These are phyloP conservation scores for Protodeltote pygarga DNA, from an alignment of 2,888 invertebrate genomes.

Conservation along the genomic window DNA sequence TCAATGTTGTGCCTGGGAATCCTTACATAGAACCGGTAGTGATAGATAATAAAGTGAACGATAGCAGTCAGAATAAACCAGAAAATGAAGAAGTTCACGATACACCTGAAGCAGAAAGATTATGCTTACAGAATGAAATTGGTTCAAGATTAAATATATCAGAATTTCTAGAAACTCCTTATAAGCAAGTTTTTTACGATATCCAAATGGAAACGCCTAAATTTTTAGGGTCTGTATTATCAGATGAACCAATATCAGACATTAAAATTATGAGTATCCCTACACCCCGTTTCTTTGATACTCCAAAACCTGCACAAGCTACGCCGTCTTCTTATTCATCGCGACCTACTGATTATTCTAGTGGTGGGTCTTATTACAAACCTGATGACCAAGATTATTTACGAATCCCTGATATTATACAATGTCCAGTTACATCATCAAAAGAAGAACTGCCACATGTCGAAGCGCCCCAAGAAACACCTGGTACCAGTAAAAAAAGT, in stretches of 20 bases:
- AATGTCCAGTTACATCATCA: constrained; percentile 58
- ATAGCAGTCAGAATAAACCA: constrained; percentile 55
- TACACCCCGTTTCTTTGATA: constrained; percentile 86
- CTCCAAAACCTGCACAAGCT: constrained; percentile 66
- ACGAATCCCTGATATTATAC: constrained; percentile 65
- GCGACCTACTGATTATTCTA: constrained; percentile 87
- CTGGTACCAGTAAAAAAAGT: constrained; percentile 46
- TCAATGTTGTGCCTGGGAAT: constrained; percentile 63
- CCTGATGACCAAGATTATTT: constrained; percentile 88
- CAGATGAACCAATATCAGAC: constrained; percentile 79
- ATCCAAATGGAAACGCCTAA: constrained; percentile 86
- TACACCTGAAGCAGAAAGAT: constrained; percentile 78
- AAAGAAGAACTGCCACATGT: constrained; percentile 48
- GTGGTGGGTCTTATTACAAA: constrained; percentile 88
- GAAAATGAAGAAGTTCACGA: constrained; percentile 60
- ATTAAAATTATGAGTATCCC: constrained; percentile 87
- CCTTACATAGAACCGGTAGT: constrained; percentile 29
- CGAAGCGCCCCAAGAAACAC: constrained; percentile 41
- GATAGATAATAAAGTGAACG: constrained; percentile 44
- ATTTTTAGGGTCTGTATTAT: constrained; percentile 79
- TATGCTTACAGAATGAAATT: constrained; percentile 75
- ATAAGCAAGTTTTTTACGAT: constrained; percentile 81
- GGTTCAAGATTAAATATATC: constrained; percentile 80
- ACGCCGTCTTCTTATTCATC: constrained; percentile 81
- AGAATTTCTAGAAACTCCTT: constrained; percentile 87